phyloP scores from a whole-genome alignment of 2,888 invertebrate genomes.

The Meiosimyza decipiens region DNA sequence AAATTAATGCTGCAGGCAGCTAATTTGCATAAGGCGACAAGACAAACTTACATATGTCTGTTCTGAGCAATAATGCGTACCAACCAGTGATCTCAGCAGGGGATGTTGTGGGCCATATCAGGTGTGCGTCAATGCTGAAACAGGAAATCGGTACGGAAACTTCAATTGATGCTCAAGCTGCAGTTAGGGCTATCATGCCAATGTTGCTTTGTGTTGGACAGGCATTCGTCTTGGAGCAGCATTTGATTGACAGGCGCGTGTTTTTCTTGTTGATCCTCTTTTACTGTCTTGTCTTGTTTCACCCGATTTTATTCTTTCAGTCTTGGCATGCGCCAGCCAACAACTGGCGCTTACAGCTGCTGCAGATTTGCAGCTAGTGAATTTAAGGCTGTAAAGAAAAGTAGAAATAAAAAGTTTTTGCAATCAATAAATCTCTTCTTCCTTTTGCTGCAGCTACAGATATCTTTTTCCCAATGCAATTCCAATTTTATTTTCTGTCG shows the following conservation, averaged over 20 bases:
- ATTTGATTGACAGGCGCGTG: conserved; percentile 32
- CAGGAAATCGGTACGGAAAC: conserved; percentile 17
- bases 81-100: too few relatives aligned
- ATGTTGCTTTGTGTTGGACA: background rate
- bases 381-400: conserved; percentile 14
- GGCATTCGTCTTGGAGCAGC: background rate
- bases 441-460: too few relatives aligned
- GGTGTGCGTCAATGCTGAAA: conserved; percentile 1
- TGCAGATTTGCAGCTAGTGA: background rate
- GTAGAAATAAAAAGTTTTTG: conserved; percentile 8
- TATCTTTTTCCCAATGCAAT: too few relatives aligned
- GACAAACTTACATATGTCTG: background rate
- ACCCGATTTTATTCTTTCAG: background rate
- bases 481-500: background rate
- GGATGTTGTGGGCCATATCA: too few relatives aligned
- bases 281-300: background rate
- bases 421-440: conserved; percentile 20
- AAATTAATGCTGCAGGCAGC: background rate
- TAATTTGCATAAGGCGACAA: conserved; percentile 4
- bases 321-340: conserved; percentile 19
- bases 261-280: conserved; percentile 7
- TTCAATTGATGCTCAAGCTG: background rate
- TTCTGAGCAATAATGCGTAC: background rate
- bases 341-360: conserved; percentile 32
- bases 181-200: background rate